Evolutionary conservation across 2,113 vertebrate genomes (phyloP).

Genomic region (Octodon degus): DNA sequence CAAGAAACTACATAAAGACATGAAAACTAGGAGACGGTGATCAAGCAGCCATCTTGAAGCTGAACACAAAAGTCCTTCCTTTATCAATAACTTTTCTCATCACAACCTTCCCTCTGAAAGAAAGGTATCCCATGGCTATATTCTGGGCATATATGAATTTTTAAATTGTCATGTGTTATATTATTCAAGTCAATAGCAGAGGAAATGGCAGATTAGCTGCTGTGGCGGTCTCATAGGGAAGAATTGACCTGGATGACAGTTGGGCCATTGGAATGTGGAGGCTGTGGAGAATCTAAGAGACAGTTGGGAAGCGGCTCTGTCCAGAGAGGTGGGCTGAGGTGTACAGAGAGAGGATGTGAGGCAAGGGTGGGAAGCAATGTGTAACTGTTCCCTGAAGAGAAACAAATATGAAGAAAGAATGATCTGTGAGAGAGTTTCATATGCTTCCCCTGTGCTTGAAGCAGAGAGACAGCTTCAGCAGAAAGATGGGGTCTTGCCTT

Average conservation of each 20-base stretch:
- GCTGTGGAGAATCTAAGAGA: neutral
- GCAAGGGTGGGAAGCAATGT: neutral
- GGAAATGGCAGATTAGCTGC: neutral
- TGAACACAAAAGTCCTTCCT: neutral
- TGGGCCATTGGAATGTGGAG: conserved; percentile 5
- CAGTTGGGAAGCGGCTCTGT: neutral
- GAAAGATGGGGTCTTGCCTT: neutral
- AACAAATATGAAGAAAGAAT: neutral
- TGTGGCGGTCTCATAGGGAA: neutral
- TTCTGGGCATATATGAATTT: neutral
- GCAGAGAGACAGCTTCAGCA: neutral
- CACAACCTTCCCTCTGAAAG: neutral
- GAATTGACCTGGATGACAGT: neutral
- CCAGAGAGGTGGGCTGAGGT: neutral
- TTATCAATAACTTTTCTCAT: neutral
- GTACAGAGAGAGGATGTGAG: rapidly evolving
- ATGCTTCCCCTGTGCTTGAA: neutral
- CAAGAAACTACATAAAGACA: neutral
- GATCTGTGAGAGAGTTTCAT: conserved; percentile 49
- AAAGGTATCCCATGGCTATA: neutral
- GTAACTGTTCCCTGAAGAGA: neutral
- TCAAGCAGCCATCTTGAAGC: neutral
- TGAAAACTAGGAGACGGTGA: neutral
- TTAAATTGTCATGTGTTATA: neutral
- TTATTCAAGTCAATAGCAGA: neutral